These are phyloP conservation scores for Limnodromus scolopaceus DNA, from an alignment of 2,797 vertebrate species.

Conservation along the genomic window DNA sequence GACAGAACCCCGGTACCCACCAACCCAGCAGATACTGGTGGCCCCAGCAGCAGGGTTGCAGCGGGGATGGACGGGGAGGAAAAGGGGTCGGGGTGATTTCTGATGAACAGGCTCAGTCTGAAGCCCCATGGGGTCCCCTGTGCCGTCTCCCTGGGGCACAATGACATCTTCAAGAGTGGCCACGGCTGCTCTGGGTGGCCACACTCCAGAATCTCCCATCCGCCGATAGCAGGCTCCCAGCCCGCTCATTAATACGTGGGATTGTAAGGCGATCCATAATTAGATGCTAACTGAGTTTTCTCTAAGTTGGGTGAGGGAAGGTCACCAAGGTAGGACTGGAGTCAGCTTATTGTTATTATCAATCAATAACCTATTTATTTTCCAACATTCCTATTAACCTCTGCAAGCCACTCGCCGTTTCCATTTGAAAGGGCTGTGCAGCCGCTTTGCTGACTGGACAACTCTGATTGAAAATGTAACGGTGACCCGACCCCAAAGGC, in stretches of 20 bases:
- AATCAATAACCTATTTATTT: slow-evolving; percentile 87
- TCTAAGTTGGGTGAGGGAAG: slow-evolving; percentile 72
- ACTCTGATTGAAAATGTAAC: slow-evolving; percentile 75
- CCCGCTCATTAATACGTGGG: slow-evolving; percentile 61
- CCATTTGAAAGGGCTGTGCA: slow-evolving; percentile 73
- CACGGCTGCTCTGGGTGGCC: fast-evolving
- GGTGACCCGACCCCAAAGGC: slow-evolving; percentile 72
- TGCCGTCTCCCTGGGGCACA: fast-evolving
- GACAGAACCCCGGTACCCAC: neutral
- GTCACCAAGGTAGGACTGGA: slow-evolving; percentile 75
- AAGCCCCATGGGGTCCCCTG: neutral
- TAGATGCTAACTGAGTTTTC: slow-evolving; percentile 80
- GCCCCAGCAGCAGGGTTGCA: neutral
- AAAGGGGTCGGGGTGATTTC: neutral
- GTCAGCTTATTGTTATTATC: slow-evolving; percentile 82
- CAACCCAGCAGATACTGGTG: neutral
- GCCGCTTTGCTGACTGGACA: slow-evolving; percentile 79
- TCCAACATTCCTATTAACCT: slow-evolving; percentile 84
- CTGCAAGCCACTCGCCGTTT: slow-evolving; percentile 74
- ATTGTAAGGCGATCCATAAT: slow-evolving; percentile 64
- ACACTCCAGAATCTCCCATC: neutral
- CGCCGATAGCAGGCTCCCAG: neutral
- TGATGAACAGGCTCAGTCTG: neutral
- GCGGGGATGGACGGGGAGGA: neutral
- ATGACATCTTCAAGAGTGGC: neutral